phyloP scores from a whole-genome alignment of 1,140 invertebrate genomes.

The Venturia canescens region DNA sequence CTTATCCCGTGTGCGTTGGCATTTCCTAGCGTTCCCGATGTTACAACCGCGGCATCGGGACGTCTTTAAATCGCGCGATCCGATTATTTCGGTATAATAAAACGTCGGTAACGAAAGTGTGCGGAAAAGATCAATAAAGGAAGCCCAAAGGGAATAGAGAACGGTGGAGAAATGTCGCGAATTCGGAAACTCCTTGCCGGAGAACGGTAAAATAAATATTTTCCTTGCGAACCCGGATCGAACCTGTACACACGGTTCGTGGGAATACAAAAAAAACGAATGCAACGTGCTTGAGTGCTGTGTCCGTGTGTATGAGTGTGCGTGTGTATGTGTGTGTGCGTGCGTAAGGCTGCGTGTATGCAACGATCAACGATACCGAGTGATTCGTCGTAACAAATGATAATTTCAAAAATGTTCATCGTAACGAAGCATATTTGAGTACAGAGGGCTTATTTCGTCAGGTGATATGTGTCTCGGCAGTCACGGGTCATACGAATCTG shows the following conservation, averaged over 20 bases:
- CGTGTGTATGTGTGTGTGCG: background rate
- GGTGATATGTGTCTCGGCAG: slow-evolving; percentile 22
- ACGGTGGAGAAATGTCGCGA: slow-evolving; percentile 4
- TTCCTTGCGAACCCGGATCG: slow-evolving; percentile 12
- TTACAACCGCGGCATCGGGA: slow-evolving; percentile 3
- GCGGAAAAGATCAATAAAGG: background rate
- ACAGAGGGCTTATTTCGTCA: background rate
- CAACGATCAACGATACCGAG: background rate
- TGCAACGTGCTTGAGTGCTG: background rate
- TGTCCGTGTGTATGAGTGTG: background rate
- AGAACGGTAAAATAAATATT: slow-evolving; percentile 29
- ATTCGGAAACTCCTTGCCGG: slow-evolving; percentile 20
- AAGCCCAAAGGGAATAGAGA: slow-evolving; percentile 25
- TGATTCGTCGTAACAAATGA: too few relatives aligned
- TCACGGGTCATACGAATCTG: slow-evolving; percentile 16
- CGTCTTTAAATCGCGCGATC: background rate
- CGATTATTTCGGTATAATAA: too few relatives aligned
- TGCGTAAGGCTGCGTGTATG: background rate
- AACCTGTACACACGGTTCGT: background rate
- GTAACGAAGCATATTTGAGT: background rate
- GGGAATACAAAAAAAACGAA: background rate
- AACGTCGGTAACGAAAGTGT: slow-evolving; percentile 25
- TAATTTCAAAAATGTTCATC: background rate
- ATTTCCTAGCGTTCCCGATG: slow-evolving; percentile 54
- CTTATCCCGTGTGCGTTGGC: slow-evolving; percentile 61